phyloP scores from a whole-genome alignment of 2,888 invertebrate genomes.

The Oligia fasciuncula region DNA sequence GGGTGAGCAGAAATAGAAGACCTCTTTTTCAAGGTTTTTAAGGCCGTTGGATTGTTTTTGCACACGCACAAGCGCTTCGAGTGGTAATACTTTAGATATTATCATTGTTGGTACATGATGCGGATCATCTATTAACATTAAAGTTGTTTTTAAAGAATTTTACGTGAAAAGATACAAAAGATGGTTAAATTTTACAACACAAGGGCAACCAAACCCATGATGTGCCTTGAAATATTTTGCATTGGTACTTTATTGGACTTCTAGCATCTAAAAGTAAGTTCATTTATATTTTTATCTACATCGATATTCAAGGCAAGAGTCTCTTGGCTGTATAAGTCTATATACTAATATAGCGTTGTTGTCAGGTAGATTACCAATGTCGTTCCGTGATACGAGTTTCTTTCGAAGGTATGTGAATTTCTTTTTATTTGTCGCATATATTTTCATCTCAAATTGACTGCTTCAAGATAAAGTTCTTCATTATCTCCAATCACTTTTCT shows the following conservation, averaged over 20 bases:
- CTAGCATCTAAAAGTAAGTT: not conserved
- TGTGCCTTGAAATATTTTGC: too few species aligned
- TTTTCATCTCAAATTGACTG: not conserved
- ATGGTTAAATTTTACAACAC: not conserved
- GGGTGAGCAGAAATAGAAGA: constrained; percentile 52
- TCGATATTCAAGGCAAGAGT: not conserved
- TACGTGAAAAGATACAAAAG: too few species aligned
- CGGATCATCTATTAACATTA: not conserved
- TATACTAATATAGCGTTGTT: not conserved
- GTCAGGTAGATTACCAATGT: not conserved
- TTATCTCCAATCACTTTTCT: not conserved
- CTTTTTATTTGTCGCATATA: not conserved
- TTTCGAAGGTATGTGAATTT: not conserved
- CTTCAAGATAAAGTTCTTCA: not conserved
- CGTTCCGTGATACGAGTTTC: not conserved
- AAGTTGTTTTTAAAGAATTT: not conserved
- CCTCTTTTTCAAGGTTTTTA: constrained; percentile 44
- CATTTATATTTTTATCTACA: not conserved
- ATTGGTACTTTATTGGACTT: not conserved
- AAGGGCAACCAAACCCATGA: not conserved
- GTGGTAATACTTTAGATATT: not conserved
- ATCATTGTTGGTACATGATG: not conserved
- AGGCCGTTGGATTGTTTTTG: constrained; percentile 3
- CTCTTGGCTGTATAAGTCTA: too few species aligned
- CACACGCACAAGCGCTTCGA: not conserved